phyloP scores from a whole-genome alignment of 1,140 invertebrate species.

The Hycleus cichorii region DNA sequence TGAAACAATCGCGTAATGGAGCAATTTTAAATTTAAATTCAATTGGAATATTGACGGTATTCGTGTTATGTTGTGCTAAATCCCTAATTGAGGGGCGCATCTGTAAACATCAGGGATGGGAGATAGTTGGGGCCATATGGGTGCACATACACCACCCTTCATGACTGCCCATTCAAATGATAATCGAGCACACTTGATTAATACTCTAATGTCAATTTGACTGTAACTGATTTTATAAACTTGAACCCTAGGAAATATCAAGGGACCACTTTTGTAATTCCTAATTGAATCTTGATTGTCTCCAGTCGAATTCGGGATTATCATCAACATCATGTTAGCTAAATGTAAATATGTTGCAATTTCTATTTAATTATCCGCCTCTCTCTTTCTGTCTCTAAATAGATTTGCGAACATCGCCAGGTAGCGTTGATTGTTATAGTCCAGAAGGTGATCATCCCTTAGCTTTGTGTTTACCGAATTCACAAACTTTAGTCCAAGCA shows the following conservation, averaged over 20 bases:
- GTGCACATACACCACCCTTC: slow-evolving; percentile 16
- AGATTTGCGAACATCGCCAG: slow-evolving; percentile 38
- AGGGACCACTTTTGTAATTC: slow-evolving; percentile 15
- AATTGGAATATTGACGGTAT: not conserved
- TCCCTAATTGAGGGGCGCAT: slow-evolving; percentile 18
- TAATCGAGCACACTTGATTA: slow-evolving; percentile 40
- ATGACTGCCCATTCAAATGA: slow-evolving; percentile 24
- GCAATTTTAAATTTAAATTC: not conserved
- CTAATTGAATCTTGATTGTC: no score
- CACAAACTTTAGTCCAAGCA: slow-evolving; percentile 39
- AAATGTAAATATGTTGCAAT: not conserved
- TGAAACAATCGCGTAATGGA: no score
- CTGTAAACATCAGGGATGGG: slow-evolving; percentile 24
- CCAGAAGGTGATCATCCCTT: slow-evolving; percentile 36
- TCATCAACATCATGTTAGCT: no score
- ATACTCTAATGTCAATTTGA: slow-evolving; percentile 40
- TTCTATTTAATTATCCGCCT: not conserved
- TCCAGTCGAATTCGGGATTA: no score
- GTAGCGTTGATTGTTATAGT: slow-evolving; percentile 37
- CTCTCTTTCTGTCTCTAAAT: slow-evolving; percentile 9
- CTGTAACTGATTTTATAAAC: slow-evolving; percentile 38
- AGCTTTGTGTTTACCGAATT: slow-evolving; percentile 34
- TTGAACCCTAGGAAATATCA: slow-evolving; percentile 13
- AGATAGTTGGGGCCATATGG: slow-evolving; percentile 34
- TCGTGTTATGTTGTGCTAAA: no score